Conservation (phyloP, 1,140 invertebrate genomes). For the Palaemon carinicauda region DNA sequence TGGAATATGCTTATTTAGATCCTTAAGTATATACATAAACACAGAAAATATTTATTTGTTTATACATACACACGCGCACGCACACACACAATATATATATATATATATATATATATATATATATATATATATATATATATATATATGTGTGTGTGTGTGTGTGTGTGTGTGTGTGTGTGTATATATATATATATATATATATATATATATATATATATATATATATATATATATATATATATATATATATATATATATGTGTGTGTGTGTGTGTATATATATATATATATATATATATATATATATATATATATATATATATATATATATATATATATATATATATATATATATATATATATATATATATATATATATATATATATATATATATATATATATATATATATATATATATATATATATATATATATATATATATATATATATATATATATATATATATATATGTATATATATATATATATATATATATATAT, state of each 20-base stretch:
- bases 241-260: too few species aligned
- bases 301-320: conserved; percentile 2
- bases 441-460: not conserved
- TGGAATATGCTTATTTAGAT: too few species aligned
- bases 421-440: not conserved
- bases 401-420: conserved; percentile 2
- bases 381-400: not conserved
- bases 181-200: not conserved
- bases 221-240: not conserved
- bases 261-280: not conserved
- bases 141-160: not conserved
- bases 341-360: not conserved
- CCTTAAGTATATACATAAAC: too few species aligned
- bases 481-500: not conserved
- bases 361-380: not conserved
- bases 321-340: conserved; percentile 2
- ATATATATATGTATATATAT: not conserved
- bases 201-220: conserved; percentile 2
- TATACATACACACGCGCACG: too few species aligned
- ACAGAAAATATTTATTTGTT: too few species aligned
- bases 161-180: not conserved
- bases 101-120: not conserved
- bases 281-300: not conserved
- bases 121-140: not conserved
- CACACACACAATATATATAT: not conserved